Conservation (phyloP, 1,140 invertebrate species). For the Argopecten irradians region DNA sequence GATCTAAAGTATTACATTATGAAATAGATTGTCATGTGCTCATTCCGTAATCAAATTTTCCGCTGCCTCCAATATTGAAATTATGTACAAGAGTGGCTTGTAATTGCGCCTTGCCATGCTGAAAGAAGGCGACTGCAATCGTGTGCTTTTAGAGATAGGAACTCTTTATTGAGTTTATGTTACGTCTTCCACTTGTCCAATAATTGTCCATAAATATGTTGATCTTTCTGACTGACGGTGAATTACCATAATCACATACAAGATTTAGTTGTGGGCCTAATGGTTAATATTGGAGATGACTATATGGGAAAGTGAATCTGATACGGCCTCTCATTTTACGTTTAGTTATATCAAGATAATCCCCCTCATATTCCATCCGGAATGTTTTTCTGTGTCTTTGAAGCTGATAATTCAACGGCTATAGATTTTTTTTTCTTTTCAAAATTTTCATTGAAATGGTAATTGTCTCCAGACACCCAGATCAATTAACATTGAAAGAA, state of each 20-base stretch:
- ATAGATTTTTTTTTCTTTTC: neutral
- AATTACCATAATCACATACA: slow-evolving; percentile 18
- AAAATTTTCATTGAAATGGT: neutral
- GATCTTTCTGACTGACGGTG: neutral
- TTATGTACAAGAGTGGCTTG: slow-evolving; percentile 21
- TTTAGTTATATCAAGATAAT: neutral
- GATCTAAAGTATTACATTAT: slow-evolving; percentile 19
- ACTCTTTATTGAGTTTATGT: slow-evolving; percentile 23
- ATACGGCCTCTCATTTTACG: neutral
- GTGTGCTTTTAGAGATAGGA: slow-evolving; percentile 11
- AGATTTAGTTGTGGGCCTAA: neutral
- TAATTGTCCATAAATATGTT: slow-evolving; percentile 23
- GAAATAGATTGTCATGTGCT: slow-evolving; percentile 21
- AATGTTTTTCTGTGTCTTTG: neutral
- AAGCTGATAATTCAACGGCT: neutral
- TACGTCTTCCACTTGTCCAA: neutral
- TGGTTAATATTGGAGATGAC: neutral
- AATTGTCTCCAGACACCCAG: neutral
- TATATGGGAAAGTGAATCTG: neutral
- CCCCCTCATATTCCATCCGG: neutral
- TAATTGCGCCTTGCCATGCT: slow-evolving; percentile 3
- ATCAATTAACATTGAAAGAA: neutral
- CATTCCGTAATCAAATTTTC: slow-evolving; percentile 17
- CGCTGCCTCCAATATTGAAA: slow-evolving; percentile 10
- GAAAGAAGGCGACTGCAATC: slow-evolving; percentile 1